Percentiles rank a stretch among this genome's conserved stretches.
phyloP scores from a whole-genome alignment of 2,888 invertebrate species.

The Netelia melanura region DNA sequence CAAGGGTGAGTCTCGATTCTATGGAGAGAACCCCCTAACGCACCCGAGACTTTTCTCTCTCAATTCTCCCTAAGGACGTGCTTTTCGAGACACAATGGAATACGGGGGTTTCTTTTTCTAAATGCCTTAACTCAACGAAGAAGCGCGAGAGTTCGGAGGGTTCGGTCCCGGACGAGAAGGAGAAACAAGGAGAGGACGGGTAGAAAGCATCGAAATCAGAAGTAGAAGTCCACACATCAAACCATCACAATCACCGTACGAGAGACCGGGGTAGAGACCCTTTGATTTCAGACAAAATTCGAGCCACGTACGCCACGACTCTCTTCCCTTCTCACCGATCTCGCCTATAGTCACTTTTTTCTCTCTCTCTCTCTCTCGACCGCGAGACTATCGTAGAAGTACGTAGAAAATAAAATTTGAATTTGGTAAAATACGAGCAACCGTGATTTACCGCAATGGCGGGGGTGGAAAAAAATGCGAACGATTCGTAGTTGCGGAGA shows the following conservation, averaged over 20 bases:
- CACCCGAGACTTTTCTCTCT: not conserved
- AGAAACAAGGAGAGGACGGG: not conserved
- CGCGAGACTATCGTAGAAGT: conserved; percentile 24
- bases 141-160: conserved; percentile 32
- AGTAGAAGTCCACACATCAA: too few species aligned
- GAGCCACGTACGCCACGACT: conserved; percentile 63
- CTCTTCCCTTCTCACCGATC: conserved; percentile 40
- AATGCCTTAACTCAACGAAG: conserved; percentile 45
- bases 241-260: not conserved
- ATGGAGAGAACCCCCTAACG: not conserved
- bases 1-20: conserved; percentile 27
- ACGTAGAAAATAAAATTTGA: conserved; percentile 65
- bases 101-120: conserved; percentile 16
- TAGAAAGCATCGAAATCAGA: not conserved
- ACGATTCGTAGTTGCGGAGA: conserved; percentile 41
- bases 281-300: conserved; percentile 63
- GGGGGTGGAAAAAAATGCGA: conserved; percentile 47
- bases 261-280: conserved; percentile 21
- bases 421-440: conserved; percentile 60
- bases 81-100: not conserved
- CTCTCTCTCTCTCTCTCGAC: conserved; percentile 4
- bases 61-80: not conserved
- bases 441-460: conserved; percentile 57
- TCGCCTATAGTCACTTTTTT: conserved; percentile 2
- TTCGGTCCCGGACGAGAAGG: not conserved